Percentiles rank a stretch among this genome's conserved stretches.
phyloP scores from a whole-genome alignment of 2,888 invertebrate genomes.

The Drosophila melanosoma region DNA sequence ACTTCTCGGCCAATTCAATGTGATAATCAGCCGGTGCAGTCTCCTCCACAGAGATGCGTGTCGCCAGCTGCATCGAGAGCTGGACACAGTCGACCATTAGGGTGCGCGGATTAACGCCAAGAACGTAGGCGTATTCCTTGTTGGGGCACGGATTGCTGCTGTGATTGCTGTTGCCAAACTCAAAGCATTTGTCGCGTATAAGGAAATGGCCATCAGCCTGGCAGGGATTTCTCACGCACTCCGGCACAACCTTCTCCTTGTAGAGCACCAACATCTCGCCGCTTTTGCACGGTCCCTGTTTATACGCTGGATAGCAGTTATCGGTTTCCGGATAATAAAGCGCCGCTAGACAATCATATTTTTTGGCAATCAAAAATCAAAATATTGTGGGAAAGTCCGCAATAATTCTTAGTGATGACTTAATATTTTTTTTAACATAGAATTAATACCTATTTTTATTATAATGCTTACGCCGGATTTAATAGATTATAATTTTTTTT shows the following conservation, averaged over 20 bases:
- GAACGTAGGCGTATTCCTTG: conserved; percentile 83
- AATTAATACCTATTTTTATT: not conserved
- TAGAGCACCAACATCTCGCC: conserved; percentile 87
- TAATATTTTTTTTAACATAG: not conserved
- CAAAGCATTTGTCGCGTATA: conserved; percentile 79
- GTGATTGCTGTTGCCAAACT: conserved; percentile 73
- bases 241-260: conserved; percentile 86
- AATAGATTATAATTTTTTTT: not conserved
- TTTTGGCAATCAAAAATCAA: not conserved
- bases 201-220: conserved; percentile 85
- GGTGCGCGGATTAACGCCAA: conserved; percentile 88
- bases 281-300: conserved; percentile 88
- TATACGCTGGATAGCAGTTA: conserved; percentile 88
- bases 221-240: conserved; percentile 88
- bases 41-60: conserved; percentile 76
- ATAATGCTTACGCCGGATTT: not conserved
- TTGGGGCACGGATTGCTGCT: conserved; percentile 78
- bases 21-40: conserved; percentile 60
- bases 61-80: conserved; percentile 70
- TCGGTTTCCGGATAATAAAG: conserved; percentile 87
- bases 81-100: conserved; percentile 87
- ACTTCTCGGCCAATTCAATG: conserved; percentile 68
- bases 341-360: conserved; percentile 64
- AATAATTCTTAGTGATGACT: not conserved
- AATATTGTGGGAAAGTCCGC: no score